Base-by-base conservation (phyloP, 2,888 invertebrate species). In the Caenorhabditis wallacei region DNA sequence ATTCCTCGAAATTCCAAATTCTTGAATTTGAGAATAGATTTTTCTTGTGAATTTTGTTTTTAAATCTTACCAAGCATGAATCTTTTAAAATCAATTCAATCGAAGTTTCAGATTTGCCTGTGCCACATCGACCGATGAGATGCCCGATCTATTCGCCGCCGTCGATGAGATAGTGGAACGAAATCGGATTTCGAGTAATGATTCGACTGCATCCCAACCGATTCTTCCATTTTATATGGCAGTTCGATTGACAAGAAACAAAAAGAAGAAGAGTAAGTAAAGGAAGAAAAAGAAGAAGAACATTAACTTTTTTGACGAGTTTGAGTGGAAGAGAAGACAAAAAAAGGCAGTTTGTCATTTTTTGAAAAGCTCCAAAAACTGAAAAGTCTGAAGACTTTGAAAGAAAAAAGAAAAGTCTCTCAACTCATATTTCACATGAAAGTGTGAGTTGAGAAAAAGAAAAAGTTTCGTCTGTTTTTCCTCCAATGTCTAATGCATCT, bases 121-220 rank as follows among this genome's bases (percentile, higher is more conserved):
- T 72, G 90, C 89, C 35, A 90, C 90, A 0, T 81, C 90, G 10
- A 84, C 91, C 22, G 91, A 91, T 20, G 97, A 97, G 92, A 96
- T 96, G 95, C 96, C 97, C 4, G 97, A 97, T 93, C 94, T 97
- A 88, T 97, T 97, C 94, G 95, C 96, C 88, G 96, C 96, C 64
- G 96, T 97, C 92, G 96, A 97, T 57, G 80, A 89, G 63, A 80
- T 89, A 46, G 75, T 88, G 30, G 70, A 82, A n/a, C 56, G 70
- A 24, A 76, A 57, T 37, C 24, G 61, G 46, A 74, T 68, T 30
- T 51, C 68, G 37, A 74, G 63, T 30, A 80, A 68, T 54, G 59
- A 80, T n/a, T 72, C 59, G 40, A 74, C 56, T 22, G 48, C 54
- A 16, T 76, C 54, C 51, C 86, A 86, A 8, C 89, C 89, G 0